A percentile compares a stretch with the other conserved stretches of the same genome.
These are phyloP conservation scores for Cydia strobilella DNA, from an alignment of 1,140 invertebrate species.

Conservation along the genomic window DNA sequence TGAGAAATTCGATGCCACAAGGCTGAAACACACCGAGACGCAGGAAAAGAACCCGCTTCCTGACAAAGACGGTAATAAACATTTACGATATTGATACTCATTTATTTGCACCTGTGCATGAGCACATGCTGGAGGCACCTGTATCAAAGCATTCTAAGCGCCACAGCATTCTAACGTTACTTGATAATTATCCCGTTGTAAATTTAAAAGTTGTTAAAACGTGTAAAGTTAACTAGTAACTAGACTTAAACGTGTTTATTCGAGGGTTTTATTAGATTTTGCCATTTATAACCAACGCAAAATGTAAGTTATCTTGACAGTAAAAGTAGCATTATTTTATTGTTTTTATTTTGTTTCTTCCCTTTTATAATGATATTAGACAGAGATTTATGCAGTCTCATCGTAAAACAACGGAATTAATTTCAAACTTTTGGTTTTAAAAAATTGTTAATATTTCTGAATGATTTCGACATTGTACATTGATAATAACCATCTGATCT, in stretches of 20 bases:
- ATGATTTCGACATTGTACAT: neutral
- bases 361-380: no score
- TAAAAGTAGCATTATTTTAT: no score
- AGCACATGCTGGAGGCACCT: neutral
- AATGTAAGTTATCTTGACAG: neutral
- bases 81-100: conserved; percentile 15
- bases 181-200: neutral
- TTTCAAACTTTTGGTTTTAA: no score
- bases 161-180: neutral
- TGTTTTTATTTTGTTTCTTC: neutral
- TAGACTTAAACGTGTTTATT: neutral
- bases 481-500: neutral
- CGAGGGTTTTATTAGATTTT: neutral
- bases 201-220: no score
- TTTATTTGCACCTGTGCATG: conserved; percentile 21
- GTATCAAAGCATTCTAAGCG: neutral
- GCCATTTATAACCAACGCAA: neutral
- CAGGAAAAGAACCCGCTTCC: conserved; percentile 96
- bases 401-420: no score
- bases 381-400: no score
- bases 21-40: conserved; percentile 95
- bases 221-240: no score
- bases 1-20: conserved; percentile 89
- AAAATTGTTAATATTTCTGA: no score
- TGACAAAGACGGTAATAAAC: conserved; percentile 92